Conservation (phyloP, 2,888 invertebrate genomes). For the Dromius quadrimaculatus region DNA sequence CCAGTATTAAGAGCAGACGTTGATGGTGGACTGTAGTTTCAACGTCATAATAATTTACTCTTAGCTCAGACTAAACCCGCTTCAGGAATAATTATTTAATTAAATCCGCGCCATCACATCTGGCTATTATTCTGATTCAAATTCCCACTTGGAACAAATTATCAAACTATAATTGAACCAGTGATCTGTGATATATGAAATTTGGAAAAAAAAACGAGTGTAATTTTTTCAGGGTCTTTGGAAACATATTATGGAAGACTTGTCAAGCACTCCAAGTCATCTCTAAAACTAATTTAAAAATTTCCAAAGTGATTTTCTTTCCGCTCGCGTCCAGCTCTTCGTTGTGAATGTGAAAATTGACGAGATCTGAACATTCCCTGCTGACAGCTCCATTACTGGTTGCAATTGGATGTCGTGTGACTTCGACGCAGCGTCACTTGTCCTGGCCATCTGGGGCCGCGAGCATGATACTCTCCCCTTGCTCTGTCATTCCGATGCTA, state of each 20-base stretch:
- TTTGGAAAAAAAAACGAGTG: too few relatives aligned
- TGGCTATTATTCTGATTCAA: too few relatives aligned
- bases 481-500: neutral
- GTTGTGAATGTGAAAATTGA: slow-evolving; percentile 49
- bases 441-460: slow-evolving; percentile 25
- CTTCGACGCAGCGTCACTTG: slow-evolving; percentile 37
- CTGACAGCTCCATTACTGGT: slow-evolving; percentile 51
- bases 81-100: slow-evolving; percentile 47
- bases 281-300: slow-evolving; percentile 9
- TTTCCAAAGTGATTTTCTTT: neutral
- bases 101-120: slow-evolving; percentile 48
- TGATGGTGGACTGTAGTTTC: slow-evolving; percentile 43
- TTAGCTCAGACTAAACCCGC: slow-evolving; percentile 26
- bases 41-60: slow-evolving; percentile 46
- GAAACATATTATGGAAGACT: too few relatives aligned
- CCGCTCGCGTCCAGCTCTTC: neutral
- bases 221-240: too few relatives aligned
- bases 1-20: slow-evolving; percentile 43
- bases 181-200: too few relatives aligned
- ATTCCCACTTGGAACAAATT: too few relatives aligned
- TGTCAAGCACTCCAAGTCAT: slow-evolving; percentile 4
- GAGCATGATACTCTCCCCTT: neutral
- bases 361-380: slow-evolving; percentile 46
- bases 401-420: slow-evolving; percentile 52
- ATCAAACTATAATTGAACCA: too few relatives aligned